These are phyloP conservation scores for Dasysyrphus tricinctus DNA, from an alignment of 2,888 invertebrate species.

Conservation along the genomic window DNA sequence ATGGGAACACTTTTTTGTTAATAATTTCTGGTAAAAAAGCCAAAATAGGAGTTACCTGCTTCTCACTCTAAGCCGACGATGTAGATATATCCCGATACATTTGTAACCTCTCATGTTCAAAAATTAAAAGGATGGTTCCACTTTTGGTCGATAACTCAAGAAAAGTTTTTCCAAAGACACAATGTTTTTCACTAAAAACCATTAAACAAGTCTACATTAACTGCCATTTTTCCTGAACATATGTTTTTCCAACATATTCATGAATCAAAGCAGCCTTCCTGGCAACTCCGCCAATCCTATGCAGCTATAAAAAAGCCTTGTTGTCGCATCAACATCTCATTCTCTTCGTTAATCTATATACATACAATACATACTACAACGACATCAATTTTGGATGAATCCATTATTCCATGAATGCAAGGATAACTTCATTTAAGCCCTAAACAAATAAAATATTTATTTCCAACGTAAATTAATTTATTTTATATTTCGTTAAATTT, in stretches of 20 bases:
- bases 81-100: too few relatives aligned
- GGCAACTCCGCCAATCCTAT: not conserved
- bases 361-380: not conserved
- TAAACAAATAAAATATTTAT: conserved; percentile 37
- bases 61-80: too few relatives aligned
- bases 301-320: not conserved
- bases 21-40: too few relatives aligned
- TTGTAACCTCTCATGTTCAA: too few relatives aligned
- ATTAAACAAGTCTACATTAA: too few relatives aligned
- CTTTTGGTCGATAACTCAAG: too few relatives aligned
- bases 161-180: too few relatives aligned
- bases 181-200: too few relatives aligned
- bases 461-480: conserved; percentile 48
- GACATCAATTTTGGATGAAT: not conserved
- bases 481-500: conserved; percentile 42
- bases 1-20: too few relatives aligned
- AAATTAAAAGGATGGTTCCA: too few relatives aligned
- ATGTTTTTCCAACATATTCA: too few relatives aligned
- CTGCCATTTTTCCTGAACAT: not conserved
- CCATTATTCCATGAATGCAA: conserved; percentile 7
- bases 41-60: too few relatives aligned
- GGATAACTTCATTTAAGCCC: conserved; percentile 47
- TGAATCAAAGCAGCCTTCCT: not conserved
- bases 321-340: conserved; percentile 5
- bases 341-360: not conserved